Evolutionary conservation across 2,888 invertebrate species (phyloP).

Genomic region (Slavum lentiscoides): DNA sequence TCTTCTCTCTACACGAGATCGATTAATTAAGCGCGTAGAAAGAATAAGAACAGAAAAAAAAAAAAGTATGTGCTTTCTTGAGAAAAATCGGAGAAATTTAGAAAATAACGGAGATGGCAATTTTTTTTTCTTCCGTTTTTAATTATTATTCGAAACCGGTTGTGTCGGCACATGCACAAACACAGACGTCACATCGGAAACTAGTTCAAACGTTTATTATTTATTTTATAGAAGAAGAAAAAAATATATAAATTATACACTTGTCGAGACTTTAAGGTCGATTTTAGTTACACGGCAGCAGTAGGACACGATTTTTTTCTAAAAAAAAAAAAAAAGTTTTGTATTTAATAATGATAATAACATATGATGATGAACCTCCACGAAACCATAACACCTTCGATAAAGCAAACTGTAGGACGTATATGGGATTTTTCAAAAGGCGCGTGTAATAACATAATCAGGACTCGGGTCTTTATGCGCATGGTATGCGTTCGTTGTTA

Average conservation of each 20-base stretch:
- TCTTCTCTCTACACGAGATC: no score
- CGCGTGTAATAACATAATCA: no score
- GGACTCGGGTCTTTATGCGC: no score
- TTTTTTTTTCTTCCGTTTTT: conserved; percentile 28
- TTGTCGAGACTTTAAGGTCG: background rate
- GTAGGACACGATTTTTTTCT: no score
- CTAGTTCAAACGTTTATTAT: conserved; percentile 32
- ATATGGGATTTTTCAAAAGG: no score
- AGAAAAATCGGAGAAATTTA: conserved; percentile 46
- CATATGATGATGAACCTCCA: no score
- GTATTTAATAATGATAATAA: no score
- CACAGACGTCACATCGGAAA: conserved; percentile 13
- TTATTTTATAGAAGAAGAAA: conserved; percentile 14
- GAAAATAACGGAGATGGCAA: conserved; percentile 40
- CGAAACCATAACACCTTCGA: no score
- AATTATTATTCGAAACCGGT: conserved; percentile 48
- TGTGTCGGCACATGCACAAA: background rate
- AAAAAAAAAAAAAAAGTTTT: no score
- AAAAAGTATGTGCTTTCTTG: background rate
- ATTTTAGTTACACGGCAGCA: background rate
- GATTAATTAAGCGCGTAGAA: background rate
- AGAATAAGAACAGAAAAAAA: background rate
- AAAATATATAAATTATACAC: background rate
- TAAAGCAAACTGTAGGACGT: no score
- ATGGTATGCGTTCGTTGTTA: no score